These are phyloP conservation scores for Schizaphis graminum DNA, from an alignment of 2,888 invertebrate species.

Conservation along the genomic window DNA sequence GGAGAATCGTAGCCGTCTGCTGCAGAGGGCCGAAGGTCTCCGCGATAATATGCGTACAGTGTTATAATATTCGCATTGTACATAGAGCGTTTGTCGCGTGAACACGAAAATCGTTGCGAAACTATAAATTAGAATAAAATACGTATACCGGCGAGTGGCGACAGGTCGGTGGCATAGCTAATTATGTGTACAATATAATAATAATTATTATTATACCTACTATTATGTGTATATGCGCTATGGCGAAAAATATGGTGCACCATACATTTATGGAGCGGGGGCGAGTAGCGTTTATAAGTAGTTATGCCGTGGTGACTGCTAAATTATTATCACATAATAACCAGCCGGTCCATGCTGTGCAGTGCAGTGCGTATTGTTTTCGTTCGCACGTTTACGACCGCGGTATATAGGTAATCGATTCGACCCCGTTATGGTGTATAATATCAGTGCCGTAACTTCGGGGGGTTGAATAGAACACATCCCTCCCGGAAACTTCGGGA, in stretches of 20 bases:
- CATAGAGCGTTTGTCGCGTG: not conserved
- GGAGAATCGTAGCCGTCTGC: not conserved
- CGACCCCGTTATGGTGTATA: not conserved
- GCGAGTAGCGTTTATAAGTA: not conserved
- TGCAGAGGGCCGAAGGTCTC: not conserved
- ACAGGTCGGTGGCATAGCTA: not conserved
- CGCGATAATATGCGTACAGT: not conserved
- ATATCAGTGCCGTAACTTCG: not conserved
- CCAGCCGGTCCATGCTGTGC: not conserved
- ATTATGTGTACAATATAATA: not conserved
- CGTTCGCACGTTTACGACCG: not conserved
- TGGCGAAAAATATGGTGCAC: not conserved
- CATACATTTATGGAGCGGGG: not conserved
- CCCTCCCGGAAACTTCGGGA: not conserved
- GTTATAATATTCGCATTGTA: not conserved
- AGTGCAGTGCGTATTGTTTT: not conserved
- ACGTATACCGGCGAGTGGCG: not conserved
- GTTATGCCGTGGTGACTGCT: not conserved
- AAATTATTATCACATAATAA: not conserved
- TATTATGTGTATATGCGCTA: not conserved
- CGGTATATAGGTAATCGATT: not conserved
- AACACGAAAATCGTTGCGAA: not conserved
- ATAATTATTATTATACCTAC: not conserved
- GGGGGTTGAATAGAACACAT: not conserved
- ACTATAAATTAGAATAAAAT: not conserved